Evolutionary conservation across 2,797 vertebrate genomes (phyloP).

Genomic region (Hyperoplus lanceolatus): DNA sequence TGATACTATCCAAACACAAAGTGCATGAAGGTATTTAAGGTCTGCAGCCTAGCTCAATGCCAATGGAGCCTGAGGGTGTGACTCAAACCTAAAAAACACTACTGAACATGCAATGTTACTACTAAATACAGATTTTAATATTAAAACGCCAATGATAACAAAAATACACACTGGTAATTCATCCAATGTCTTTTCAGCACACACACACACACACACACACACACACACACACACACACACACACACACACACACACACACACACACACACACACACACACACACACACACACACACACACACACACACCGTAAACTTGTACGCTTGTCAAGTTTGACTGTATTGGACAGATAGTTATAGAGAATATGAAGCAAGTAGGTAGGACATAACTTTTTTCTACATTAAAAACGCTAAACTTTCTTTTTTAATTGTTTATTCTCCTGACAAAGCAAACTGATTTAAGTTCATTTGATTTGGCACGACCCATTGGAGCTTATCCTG

Average conservation of each 20-base stretch:
- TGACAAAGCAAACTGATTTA: background rate
- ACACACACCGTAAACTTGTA: slow-evolving; percentile 8
- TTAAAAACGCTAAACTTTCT: background rate
- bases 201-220: background rate
- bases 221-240: background rate
- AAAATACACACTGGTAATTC: background rate
- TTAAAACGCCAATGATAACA: background rate
- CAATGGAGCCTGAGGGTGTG: slow-evolving; percentile 24
- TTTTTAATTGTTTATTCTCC: slow-evolving; percentile 1
- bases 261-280: background rate
- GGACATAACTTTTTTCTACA: background rate
- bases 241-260: background rate
- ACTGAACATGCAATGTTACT: slow-evolving; percentile 2
- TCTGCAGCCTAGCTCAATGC: slow-evolving; percentile 25
- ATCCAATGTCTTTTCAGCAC: slow-evolving; percentile 6
- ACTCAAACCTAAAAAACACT: slow-evolving; percentile 11
- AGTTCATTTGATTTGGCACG: background rate
- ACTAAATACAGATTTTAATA: background rate
- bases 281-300: background rate
- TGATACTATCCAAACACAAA: slow-evolving; percentile 36
- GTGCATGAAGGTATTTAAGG: slow-evolving; percentile 42
- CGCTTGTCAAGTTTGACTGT: slow-evolving; percentile 23
- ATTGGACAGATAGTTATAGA: slow-evolving; percentile 1
- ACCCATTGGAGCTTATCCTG: too few species aligned
- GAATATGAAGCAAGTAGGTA: slow-evolving; percentile 8